phyloP scores from a whole-genome alignment of 2,797 vertebrate species.

The Balearica regulorum region DNA sequence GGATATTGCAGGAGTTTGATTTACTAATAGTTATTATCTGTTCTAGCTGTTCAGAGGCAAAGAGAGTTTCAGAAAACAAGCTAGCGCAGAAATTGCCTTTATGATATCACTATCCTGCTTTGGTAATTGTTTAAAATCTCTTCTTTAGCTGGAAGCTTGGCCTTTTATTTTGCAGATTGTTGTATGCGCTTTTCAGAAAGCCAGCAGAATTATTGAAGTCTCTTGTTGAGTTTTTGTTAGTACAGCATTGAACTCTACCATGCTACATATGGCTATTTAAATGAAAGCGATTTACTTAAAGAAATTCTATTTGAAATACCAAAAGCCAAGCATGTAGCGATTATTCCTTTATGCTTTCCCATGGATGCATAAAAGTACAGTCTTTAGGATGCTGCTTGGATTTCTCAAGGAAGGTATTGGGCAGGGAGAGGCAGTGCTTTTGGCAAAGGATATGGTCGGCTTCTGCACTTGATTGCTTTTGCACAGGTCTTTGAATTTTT shows the following conservation, averaged over 20 bases:
- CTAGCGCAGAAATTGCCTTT: conserved; percentile 82
- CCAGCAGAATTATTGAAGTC: not conserved
- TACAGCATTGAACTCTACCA: not conserved
- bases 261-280: not conserved
- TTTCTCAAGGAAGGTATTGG: not conserved
- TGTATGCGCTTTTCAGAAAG: conserved; percentile 2
- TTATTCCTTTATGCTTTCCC: not conserved
- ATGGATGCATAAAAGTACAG: not conserved
- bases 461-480: not conserved
- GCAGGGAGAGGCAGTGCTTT: not conserved
- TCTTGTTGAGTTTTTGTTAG: not conserved
- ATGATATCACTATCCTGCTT: conserved; percentile 69
- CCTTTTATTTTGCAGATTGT: conserved; percentile 37
- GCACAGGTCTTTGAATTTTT: conserved; percentile 10
- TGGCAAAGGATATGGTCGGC: conserved; percentile 23
- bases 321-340: not conserved
- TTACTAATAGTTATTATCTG: conserved; percentile 99
- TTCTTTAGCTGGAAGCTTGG: conserved; percentile 50
- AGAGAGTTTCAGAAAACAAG: conserved; percentile 76
- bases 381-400: not conserved
- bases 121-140: conserved; percentile 78
- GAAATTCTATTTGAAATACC: not conserved
- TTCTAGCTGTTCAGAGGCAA: conserved; percentile 87
- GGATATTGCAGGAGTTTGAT: conserved; percentile 95
- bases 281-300: not conserved